Base-by-base conservation (phyloP, 2,797 vertebrate species). In the Sebastes nivosus region DNA sequence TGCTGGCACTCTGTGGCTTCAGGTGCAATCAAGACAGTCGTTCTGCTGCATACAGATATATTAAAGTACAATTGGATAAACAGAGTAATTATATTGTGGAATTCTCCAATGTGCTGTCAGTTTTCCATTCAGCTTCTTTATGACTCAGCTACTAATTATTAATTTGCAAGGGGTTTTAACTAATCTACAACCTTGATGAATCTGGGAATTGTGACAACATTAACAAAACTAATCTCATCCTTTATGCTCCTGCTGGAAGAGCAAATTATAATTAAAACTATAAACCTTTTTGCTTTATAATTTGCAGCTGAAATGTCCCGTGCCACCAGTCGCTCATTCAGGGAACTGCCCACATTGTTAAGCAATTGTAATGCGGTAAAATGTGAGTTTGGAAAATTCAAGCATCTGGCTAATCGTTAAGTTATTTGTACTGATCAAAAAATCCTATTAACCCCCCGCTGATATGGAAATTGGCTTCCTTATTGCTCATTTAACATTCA, bases 1-100 rank as follows among this genome's bases (percentile, higher is more conserved):
- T 84, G 87, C 72, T 90, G 89, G 79, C 90, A 82, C 38, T 57
- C 29, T 66, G 38, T 68, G 72, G 65, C 87, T 84, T 69, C 61
- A 2, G 59, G 83, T 77, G 32, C 59, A 50, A 82, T 68, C 34
- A 30, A 38, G 61, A 61, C 77, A 32, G 65, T 57, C 14, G 25
- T 57, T 60, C 68, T 22, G 74, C 72, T 55, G 81, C 84, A 46
- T 61, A 75, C 75, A 67, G 34, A 80, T 61, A 63, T 64, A 75
- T 67, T 67, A 75, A 63, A 76, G 27, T 55, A 64, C 52, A 61
- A 71, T 27, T 38, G 76, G 55, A 85, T 78, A 79, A 89, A 85
- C 52, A 75, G 18, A 82, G 68, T 4, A 34, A 75, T 70, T 67
- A 25, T 22, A 22, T 8, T 63, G 67, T 30, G 9, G 25, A 65